Evolutionary conservation across 1,140 invertebrate species (phyloP).

Genomic region (Portunus trituberculatus): DNA sequence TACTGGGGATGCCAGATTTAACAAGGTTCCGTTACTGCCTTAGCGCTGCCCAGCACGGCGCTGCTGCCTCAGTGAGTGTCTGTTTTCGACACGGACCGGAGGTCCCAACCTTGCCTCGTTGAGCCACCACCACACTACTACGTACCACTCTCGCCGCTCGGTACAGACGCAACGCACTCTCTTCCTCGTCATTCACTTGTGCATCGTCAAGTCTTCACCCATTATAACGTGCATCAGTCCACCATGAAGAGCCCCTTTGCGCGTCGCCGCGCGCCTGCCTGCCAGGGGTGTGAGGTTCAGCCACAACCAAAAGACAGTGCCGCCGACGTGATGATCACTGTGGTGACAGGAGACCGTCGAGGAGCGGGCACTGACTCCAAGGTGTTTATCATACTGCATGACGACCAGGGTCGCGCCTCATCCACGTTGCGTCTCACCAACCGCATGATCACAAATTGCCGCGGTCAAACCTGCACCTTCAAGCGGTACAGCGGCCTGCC

Average conservation of each 20-base stretch:
- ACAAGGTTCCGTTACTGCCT: background rate
- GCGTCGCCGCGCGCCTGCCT: background rate
- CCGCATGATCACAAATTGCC: constrained; percentile 79
- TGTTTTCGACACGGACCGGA: background rate
- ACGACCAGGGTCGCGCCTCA: constrained; percentile 78
- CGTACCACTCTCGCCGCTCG: background rate
- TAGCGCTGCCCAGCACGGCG: too few species aligned
- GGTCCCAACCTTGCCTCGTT: background rate
- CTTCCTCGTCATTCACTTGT: background rate
- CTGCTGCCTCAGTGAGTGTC: background rate
- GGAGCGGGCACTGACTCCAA: constrained; percentile 80
- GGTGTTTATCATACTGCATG: constrained; percentile 79
- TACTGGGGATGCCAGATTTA: background rate
- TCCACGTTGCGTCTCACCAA: constrained; percentile 78
- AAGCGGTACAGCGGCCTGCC: constrained; percentile 49
- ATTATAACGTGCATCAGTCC: background rate
- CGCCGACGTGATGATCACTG: constrained; percentile 77
- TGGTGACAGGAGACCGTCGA: constrained; percentile 80
- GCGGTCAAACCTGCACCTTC: constrained; percentile 78
- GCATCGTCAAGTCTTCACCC: background rate
- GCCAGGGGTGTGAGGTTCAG: background rate
- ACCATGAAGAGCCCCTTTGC: constrained; percentile 43
- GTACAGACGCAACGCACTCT: background rate
- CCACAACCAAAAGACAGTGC: background rate
- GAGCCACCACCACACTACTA: background rate